phyloP scores from a whole-genome alignment of 2,888 invertebrate species.

The Cremastobaeus sp. region DNA sequence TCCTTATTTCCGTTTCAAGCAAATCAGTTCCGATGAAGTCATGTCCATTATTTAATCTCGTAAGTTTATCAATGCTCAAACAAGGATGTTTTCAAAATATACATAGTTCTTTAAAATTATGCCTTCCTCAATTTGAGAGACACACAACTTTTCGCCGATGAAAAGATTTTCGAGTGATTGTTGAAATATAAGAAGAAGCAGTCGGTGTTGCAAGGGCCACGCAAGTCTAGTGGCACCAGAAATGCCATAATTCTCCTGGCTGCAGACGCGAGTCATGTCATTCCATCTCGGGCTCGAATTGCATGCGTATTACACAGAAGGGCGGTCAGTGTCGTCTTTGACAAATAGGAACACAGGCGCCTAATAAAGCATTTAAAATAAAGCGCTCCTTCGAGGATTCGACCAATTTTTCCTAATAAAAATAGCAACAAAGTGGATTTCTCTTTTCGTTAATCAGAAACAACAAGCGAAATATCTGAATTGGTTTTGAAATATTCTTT shows the following conservation, averaged over 20 bases:
- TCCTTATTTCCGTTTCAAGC: too few relatives aligned
- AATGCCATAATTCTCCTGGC: conserved; percentile 33
- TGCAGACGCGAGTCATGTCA: conserved; percentile 46
- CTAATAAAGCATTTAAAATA: conserved; percentile 38
- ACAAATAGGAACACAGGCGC: conserved; percentile 36
- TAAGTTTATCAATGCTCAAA: too few relatives aligned
- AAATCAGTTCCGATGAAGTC: too few relatives aligned
- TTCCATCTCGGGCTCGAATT: conserved; percentile 36
- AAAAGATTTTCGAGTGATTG: background rate
- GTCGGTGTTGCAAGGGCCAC: background rate
- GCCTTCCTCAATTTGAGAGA: too few relatives aligned
- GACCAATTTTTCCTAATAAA: background rate
- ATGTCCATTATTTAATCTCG: too few relatives aligned
- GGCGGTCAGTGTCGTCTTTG: conserved; percentile 29
- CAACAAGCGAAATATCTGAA: too few relatives aligned
- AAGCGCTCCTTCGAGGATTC: background rate
- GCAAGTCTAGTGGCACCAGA: conserved; percentile 25
- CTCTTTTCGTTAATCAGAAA: background rate
- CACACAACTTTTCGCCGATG: too few relatives aligned
- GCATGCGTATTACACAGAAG: conserved; percentile 22
- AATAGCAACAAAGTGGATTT: conserved; percentile 1
- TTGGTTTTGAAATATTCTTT: too few relatives aligned
- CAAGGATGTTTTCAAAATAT: background rate
- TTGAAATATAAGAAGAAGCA: background rate
- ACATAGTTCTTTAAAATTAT: background rate